phyloP scores from a whole-genome alignment of 2,113 vertebrate genomes.

The Carlito syrichta region DNA sequence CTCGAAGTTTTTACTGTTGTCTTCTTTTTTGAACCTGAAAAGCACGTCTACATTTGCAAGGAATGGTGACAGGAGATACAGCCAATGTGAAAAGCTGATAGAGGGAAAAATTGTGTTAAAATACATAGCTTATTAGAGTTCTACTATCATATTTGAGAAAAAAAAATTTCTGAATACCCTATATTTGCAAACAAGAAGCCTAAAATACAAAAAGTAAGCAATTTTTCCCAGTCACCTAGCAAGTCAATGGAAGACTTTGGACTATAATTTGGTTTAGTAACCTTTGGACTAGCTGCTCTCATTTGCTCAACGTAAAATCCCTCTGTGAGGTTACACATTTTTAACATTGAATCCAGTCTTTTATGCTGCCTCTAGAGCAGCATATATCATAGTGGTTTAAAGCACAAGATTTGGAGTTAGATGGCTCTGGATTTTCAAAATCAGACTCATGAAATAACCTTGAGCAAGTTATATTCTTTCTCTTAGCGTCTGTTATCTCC shows the following conservation, averaged over 20 bases:
- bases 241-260: neutral
- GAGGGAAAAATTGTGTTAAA: neutral
- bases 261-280: neutral
- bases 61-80: conserved; percentile 46
- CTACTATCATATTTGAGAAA: neutral
- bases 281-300: neutral
- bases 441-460: conserved; percentile 36
- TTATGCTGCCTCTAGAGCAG: neutral
- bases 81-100: neutral
- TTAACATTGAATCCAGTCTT: neutral
- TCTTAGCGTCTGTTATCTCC: neutral
- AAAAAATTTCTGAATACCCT: conserved; percentile 18
- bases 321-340: neutral
- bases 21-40: conserved; percentile 65
- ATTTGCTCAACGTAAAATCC: neutral
- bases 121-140: neutral
- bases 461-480: neutral
- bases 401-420: neutral
- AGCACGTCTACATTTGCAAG: conserved; percentile 36
- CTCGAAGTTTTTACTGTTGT: conserved; percentile 68
- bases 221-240: neutral
- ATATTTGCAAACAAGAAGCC: conserved; percentile 7
- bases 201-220: neutral
- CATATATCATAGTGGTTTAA: neutral
- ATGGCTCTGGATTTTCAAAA: conserved; percentile 8